Base-by-base conservation (phyloP, 2,113 vertebrate species). In the Percina caprodes region DNA sequence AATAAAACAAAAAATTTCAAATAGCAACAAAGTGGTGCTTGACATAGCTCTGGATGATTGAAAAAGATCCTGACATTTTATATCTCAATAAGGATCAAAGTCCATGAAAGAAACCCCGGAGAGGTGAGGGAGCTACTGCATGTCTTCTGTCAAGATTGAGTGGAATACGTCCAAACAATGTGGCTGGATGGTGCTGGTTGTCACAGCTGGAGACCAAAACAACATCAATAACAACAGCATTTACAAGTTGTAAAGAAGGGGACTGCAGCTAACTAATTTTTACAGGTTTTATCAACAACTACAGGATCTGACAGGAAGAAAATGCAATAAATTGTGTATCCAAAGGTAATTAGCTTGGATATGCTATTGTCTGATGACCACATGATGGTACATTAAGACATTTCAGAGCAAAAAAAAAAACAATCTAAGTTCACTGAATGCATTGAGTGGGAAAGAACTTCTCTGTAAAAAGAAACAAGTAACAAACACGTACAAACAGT, bases 21-120 rank as follows among this genome's bases (percentile, higher is more conserved):
- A 82, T 58, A 39, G 69, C 65, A 65, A 62, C 56, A 78, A 68
- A 92, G 86, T 82, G 79, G 70, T 86, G 71, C 69, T 91, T 79
- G 71, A 88, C 73, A 81, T 69, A 68, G 81, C 71, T 77, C 6
- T 13, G 70, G 77, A 77, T 55, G 69, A 85, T 74, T 56, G 80
- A 23, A 69, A 77, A 84, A 82, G 33, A 71, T 82, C 70, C 59
- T 0, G n/a, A 30, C 69, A 74, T 85, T 86, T 83, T 81, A 71
- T 82, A 83, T 82, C 71, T 88, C 72, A 56, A 82, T 11, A 88
- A 61, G 59, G 69, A 81, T 89, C 70, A 74, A 74, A 77, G 65
- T 79, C 69, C 48, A 76, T 48, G 69, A 69, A 26, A 71, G 59
- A 35, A 52, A 63, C 61, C 69, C 56, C 2, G 2, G 65, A 11